Conservation (phyloP, 1,140 invertebrate genomes). For the Halictus rubicundus region DNA sequence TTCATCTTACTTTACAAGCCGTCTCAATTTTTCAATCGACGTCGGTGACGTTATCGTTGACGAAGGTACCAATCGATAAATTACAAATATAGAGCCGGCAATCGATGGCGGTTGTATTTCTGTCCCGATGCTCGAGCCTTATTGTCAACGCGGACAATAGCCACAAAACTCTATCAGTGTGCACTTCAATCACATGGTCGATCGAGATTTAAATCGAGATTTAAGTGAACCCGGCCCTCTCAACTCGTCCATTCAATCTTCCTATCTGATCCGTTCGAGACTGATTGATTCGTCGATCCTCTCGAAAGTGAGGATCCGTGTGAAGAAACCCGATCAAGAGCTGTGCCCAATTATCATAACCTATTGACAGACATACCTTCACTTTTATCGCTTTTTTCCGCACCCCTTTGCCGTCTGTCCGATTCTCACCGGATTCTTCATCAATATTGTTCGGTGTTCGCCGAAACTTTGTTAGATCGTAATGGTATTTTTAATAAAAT, state of each 20-base stretch:
- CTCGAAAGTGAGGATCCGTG: slow-evolving; percentile 12
- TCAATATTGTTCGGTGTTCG: too few relatives aligned
- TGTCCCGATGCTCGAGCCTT: slow-evolving; percentile 22
- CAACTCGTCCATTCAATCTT: slow-evolving; percentile 22
- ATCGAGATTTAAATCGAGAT: slow-evolving; percentile 48
- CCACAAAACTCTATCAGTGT: slow-evolving; percentile 22
- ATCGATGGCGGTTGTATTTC: slow-evolving; percentile 28
- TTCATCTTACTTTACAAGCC: neutral
- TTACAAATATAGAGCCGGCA: slow-evolving; percentile 10
- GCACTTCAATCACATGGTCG: slow-evolving; percentile 40
- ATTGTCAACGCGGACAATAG: slow-evolving; percentile 42
- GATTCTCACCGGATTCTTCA: too few relatives aligned
- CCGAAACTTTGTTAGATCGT: too few relatives aligned
- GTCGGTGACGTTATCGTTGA: neutral
- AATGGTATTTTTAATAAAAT: too few relatives aligned
- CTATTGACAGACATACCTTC: too few relatives aligned
- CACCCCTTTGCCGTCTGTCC: too few relatives aligned
- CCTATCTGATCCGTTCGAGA: slow-evolving; percentile 16
- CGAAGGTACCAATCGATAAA: slow-evolving; percentile 20
- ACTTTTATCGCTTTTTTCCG: too few relatives aligned
- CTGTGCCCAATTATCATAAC: neutral
- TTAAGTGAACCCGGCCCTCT: slow-evolving; percentile 35
- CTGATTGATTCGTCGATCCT: slow-evolving; percentile 31
- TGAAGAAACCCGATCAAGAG: slow-evolving; percentile 4
- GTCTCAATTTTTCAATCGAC: neutral